Evolutionary conservation across 1,140 invertebrate species (phyloP).

Genomic region (Caenorhabditis tropicalis): DNA sequence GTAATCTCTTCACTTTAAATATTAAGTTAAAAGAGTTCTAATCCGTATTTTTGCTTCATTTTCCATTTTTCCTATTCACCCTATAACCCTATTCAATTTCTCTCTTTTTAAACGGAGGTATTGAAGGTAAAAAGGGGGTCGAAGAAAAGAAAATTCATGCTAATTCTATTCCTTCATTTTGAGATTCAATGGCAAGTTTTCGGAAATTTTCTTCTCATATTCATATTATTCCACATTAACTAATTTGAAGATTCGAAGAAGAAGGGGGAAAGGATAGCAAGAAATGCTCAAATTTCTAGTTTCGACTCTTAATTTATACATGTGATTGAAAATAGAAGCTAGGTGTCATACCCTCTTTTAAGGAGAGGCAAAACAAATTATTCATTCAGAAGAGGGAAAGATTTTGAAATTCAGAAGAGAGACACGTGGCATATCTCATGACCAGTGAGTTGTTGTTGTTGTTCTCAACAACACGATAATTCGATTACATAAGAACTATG

Average conservation of each 20-base stretch:
- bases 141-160: constrained; percentile 5
- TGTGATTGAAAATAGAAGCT: too few relatives aligned
- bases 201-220: not conserved
- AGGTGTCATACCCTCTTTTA: too few relatives aligned
- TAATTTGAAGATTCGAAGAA: not conserved
- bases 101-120: not conserved
- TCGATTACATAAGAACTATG: too few relatives aligned
- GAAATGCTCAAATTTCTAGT: not conserved
- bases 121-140: not conserved
- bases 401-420: not conserved
- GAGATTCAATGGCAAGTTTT: not conserved
- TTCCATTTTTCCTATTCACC: not conserved
- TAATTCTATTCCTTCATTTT: not conserved
- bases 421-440: too few relatives aligned
- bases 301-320: not conserved
- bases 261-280: not conserved
- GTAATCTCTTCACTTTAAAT: constrained; percentile 1
- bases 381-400: too few relatives aligned
- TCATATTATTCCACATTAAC: not conserved
- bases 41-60: not conserved
- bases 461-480: too few relatives aligned
- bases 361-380: not conserved
- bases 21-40: not conserved
- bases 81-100: not conserved
- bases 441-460: too few relatives aligned